Evolutionary conservation across 2,113 vertebrate species (phyloP), one percentile per base, ranked within the genome.

Genomic region (Argyrosomus japonicus): DNA sequence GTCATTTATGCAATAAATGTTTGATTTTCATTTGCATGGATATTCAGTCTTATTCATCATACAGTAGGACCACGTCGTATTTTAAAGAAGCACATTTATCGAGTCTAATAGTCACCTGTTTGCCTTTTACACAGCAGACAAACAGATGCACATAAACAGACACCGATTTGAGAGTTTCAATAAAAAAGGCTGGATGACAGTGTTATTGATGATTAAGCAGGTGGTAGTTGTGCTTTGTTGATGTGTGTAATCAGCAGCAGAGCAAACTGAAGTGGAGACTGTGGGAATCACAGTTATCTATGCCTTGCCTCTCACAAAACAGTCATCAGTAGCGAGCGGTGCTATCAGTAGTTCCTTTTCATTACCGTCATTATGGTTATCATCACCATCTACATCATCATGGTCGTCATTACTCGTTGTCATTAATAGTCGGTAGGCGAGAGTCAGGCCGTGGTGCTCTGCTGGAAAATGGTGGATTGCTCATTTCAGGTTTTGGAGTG

Each of bases 181-280:
- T 40, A 40, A 14, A 56, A 19, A 15, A 21, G 2, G 43, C 19
- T 60, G 61, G 43, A 36, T 47, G 58, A 40, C 14, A 6, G 57
- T 17, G 68, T 47, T 81, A 51, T 40, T 74, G 57, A 60, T 67
- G 71, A 81, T 19, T 32, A 78, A 62, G 57, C 83, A 79, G 78
- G 83, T 79, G 68, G 75, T 65, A 27, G 77, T 61, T 68, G 61
- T 69, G 70, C 32, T n/a, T 23, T 63, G 23, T 21, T 29, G 57
- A 79, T 85, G 82, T 78, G 65, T 89, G 69, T 89, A 75, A 83
- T 90, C 83, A 83, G 74, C 0, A 23, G 29, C 14, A n/a, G 71
- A 40, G 71, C 18, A 21, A 54, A 58, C 48, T 53, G n/a, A 56
- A 86, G 58, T 70, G 56, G n/a, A 58, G 18, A 10, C 63, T 27